phyloP scores from a whole-genome alignment of 2,888 invertebrate species.

The Herminia tarsipennalis region DNA sequence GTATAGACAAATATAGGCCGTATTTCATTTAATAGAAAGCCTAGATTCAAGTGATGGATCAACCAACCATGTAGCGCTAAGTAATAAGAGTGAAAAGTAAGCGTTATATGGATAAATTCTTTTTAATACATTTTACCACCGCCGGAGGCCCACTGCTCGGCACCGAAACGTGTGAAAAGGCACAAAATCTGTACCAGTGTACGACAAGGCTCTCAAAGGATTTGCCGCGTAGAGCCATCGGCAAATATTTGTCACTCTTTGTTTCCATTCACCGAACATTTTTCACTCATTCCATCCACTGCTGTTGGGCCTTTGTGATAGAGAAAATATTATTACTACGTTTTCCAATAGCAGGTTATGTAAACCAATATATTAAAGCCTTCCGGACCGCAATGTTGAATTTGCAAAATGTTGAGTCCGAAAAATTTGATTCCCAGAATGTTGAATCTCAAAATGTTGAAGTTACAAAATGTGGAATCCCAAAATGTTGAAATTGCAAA shows the following conservation, averaged over 20 bases:
- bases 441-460: too few species aligned
- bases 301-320: slow-evolving; percentile 20
- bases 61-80: too few species aligned
- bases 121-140: background rate
- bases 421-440: too few species aligned
- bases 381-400: too few species aligned
- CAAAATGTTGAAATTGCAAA: too few species aligned
- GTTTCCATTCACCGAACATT: slow-evolving; percentile 49
- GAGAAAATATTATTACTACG: slow-evolving; percentile 21
- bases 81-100: too few species aligned
- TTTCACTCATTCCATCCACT: slow-evolving; percentile 17
- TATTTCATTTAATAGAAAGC: too few species aligned
- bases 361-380: too few species aligned
- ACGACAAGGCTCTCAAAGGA: slow-evolving; percentile 63
- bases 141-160: background rate
- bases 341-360: background rate
- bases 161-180: slow-evolving; percentile 1
- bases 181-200: slow-evolving; percentile 43
- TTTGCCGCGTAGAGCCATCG: slow-evolving; percentile 57
- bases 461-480: too few species aligned
- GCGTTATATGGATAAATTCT: background rate
- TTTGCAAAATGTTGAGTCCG: too few species aligned
- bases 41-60: too few species aligned
- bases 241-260: slow-evolving; percentile 71
- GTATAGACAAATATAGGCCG: too few species aligned